phyloP scores from a whole-genome alignment of 1,140 invertebrate genomes.

The Dendrolimus punctatus region DNA sequence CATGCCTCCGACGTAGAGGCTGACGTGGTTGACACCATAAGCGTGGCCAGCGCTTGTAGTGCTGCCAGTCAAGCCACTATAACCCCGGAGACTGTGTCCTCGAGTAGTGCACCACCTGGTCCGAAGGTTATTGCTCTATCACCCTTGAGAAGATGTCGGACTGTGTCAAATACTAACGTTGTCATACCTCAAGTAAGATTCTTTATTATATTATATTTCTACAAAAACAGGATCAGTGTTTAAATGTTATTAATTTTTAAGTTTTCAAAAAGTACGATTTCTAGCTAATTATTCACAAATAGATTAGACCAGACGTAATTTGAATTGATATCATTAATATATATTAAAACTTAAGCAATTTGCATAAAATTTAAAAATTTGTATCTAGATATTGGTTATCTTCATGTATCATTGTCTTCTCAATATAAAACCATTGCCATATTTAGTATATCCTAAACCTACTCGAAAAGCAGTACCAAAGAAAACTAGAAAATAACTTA shows the following conservation, averaged over 20 bases:
- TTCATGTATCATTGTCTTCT: too few relatives aligned
- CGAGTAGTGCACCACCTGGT: conserved; percentile 45
- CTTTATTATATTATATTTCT: too few relatives aligned
- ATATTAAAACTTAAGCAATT: too few relatives aligned
- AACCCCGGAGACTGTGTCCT: conserved; percentile 41
- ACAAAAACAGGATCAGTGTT: not conserved
- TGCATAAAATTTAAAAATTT: too few relatives aligned
- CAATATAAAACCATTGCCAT: too few relatives aligned
- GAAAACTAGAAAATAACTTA: too few relatives aligned
- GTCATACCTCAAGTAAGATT: conserved; percentile 21
- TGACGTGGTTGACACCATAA: conserved; percentile 31
- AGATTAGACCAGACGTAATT: too few relatives aligned
- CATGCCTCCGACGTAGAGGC: conserved; percentile 35
- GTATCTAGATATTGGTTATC: too few relatives aligned
- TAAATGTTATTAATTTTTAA: not conserved
- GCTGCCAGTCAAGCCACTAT: conserved; percentile 49
- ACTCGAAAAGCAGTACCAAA: too few relatives aligned
- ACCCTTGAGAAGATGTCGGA: conserved; percentile 41
- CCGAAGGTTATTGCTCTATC: conserved; percentile 22
- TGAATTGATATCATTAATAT: too few relatives aligned
- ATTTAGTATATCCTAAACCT: too few relatives aligned
- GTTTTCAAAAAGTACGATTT: not conserved
- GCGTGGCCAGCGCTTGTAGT: conserved; percentile 48
- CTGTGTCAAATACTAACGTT: conserved; percentile 35
- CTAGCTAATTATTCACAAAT: too few relatives aligned